A percentile compares a stretch with the other conserved stretches of the same genome.
phyloP scores from a whole-genome alignment of 2,888 invertebrate species.

The Pachliopta kotzebuea region DNA sequence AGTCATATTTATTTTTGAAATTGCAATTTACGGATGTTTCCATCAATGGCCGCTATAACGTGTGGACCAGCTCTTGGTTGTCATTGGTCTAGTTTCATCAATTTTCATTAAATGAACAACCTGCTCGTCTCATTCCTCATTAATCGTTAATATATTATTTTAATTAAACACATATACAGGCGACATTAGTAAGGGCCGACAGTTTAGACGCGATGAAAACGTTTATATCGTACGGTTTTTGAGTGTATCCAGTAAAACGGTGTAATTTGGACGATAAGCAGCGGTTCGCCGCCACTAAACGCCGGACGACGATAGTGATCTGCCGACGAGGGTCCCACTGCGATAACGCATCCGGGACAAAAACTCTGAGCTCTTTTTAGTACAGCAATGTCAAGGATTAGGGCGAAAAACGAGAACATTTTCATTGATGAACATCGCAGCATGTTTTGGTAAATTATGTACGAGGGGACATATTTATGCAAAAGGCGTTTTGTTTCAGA shows the following conservation, averaged over 20 bases:
- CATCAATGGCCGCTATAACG: no score
- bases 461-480: not conserved
- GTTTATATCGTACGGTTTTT: constrained; percentile 58
- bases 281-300: constrained; percentile 49
- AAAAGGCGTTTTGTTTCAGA: not conserved
- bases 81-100: no score
- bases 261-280: constrained; percentile 73
- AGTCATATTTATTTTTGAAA: no score
- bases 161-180: not conserved
- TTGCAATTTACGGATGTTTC: no score
- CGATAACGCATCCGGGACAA: constrained; percentile 37
- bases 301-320: constrained; percentile 59
- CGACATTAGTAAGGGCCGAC: constrained; percentile 12
- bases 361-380: constrained; percentile 39
- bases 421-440: not conserved
- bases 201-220: constrained; percentile 21
- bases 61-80: no score
- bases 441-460: constrained; percentile 23
- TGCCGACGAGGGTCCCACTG: constrained; percentile 45
- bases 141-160: not conserved
- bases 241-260: constrained; percentile 63
- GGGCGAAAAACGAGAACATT: constrained; percentile 34
- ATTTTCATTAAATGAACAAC: no score
- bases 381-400: constrained; percentile 36
- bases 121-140: no score